Percentiles rank a stretch among this genome's conserved stretches.
phyloP scores from a whole-genome alignment of 2,888 invertebrate genomes.

The Chydorus sphaericus region DNA sequence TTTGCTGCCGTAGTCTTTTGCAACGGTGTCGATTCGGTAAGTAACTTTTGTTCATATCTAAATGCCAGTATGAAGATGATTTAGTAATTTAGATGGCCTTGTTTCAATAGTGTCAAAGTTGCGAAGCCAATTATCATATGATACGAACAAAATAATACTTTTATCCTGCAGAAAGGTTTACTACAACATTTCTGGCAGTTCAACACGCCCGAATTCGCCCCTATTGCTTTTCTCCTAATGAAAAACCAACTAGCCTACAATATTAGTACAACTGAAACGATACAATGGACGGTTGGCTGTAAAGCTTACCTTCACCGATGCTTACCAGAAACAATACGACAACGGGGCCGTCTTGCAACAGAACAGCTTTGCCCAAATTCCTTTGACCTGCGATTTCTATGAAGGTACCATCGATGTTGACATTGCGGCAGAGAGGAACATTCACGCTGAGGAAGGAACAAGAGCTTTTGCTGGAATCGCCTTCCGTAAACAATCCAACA shows the following conservation, averaged over 20 bases:
- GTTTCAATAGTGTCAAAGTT: too few relatives aligned
- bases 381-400: background rate
- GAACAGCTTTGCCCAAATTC: background rate
- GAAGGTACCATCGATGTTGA: conserved; percentile 1
- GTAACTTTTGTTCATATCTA: too few relatives aligned
- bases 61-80: too few relatives aligned
- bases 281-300: background rate
- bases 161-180: too few relatives aligned
- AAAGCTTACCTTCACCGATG: background rate
- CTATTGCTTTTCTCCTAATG: background rate
- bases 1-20: too few relatives aligned
- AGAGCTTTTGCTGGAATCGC: background rate
- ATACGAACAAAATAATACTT: too few relatives aligned
- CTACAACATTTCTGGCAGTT: too few relatives aligned
- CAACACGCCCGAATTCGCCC: too few relatives aligned
- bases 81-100: too few relatives aligned
- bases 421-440: background rate
- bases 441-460: too few relatives aligned
- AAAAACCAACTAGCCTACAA: background rate
- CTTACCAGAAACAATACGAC: background rate
- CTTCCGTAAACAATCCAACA: background rate
- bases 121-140: too few relatives aligned
- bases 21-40: too few relatives aligned
- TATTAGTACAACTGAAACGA: background rate
- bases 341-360: background rate